Conservation (phyloP, 2,888 invertebrate species). For the Lasioglossum pauxillum region DNA sequence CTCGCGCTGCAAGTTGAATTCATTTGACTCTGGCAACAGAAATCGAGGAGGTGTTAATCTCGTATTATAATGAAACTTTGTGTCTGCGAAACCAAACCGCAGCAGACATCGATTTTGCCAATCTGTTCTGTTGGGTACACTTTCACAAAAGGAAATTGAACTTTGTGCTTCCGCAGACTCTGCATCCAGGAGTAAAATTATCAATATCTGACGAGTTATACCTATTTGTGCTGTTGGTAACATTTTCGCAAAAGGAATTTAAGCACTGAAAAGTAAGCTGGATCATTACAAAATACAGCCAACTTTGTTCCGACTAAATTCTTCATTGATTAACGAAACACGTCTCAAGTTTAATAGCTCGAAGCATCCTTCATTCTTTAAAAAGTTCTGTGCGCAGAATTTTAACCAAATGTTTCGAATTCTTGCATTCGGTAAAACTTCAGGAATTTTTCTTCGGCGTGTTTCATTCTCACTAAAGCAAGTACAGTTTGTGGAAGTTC, state of each 20-base stretch:
- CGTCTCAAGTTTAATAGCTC: background rate
- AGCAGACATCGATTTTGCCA: background rate
- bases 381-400: background rate
- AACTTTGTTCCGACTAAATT: background rate
- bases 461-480: background rate
- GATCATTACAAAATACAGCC: background rate
- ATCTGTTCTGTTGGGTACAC: background rate
- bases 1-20: conserved; percentile 9
- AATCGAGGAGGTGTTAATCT: background rate
- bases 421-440: background rate
- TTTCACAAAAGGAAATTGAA: background rate
- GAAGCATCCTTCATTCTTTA: background rate
- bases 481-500: background rate
- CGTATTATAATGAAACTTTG: background rate
- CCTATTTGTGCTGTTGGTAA: background rate
- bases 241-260: background rate
- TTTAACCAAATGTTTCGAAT: background rate
- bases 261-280: too few species aligned
- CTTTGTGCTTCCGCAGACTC: background rate
- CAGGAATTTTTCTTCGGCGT: background rate
- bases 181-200: background rate
- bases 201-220: too few species aligned
- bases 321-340: background rate
- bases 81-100: background rate
- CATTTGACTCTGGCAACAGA: background rate